A percentile compares a stretch with the other conserved stretches of the same genome.
Evolutionary conservation across 1,140 invertebrate species (phyloP).

Genomic region (Leptinotarsa undecemlineata): DNA sequence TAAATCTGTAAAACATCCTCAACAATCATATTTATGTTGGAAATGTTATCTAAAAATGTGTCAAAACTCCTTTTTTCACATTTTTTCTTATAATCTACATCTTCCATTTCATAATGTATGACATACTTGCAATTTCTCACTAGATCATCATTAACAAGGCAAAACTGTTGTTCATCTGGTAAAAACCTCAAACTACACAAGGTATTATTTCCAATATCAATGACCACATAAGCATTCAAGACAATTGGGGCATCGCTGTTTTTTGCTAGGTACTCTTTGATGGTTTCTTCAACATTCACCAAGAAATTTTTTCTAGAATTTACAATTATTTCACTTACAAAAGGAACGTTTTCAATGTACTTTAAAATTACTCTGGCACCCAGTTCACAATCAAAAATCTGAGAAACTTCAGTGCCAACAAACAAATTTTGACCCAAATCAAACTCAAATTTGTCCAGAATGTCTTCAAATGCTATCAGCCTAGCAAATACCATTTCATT

Average conservation of each 20-base stretch:
- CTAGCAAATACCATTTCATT: constrained; percentile 36
- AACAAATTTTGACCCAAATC: constrained; percentile 32
- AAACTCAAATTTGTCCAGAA: constrained; percentile 16
- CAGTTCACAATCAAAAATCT: constrained; percentile 48
- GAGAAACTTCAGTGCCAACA: constrained; percentile 40
- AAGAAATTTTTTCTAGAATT: constrained; percentile 41
- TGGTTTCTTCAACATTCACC: constrained; percentile 60
- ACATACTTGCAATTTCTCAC: constrained; percentile 58
- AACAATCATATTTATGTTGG: constrained; percentile 30
- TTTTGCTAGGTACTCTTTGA: constrained; percentile 63
- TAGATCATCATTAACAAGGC: constrained; percentile 62
- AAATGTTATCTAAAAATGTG: constrained; percentile 12
- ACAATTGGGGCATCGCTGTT: constrained; percentile 60
- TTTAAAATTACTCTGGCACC: constrained; percentile 56
- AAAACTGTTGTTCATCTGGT: constrained; percentile 61
- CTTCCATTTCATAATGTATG: constrained; percentile 27
- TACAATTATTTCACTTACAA: constrained; percentile 43
- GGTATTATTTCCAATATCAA: constrained; percentile 60
- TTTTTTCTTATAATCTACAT: constrained; percentile 4
- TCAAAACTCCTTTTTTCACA: neutral
- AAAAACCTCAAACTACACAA: constrained; percentile 59
- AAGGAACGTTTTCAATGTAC: constrained; percentile 31
- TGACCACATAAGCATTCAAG: constrained; percentile 63
- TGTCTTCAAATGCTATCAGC: constrained; percentile 38
- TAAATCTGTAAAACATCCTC: constrained; percentile 21